Conservation (phyloP, 2,888 invertebrate species). For the Scaptodrosophila latifasciaeformis region DNA sequence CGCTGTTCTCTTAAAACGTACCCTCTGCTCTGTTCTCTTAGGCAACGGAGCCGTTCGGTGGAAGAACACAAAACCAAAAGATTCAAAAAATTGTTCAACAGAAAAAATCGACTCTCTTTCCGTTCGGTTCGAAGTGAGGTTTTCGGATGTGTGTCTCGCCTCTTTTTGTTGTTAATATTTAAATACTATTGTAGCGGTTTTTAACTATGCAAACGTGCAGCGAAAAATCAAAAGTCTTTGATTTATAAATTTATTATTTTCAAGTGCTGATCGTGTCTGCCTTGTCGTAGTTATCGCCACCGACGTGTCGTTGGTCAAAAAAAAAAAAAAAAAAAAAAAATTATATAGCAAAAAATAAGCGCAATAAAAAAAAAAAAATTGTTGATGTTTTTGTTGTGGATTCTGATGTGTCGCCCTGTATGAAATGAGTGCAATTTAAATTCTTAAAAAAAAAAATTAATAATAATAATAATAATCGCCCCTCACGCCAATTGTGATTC, state of each 20-base stretch:
- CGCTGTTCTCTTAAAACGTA: no score
- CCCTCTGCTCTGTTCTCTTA: no score
- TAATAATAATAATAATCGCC: conserved; percentile 30
- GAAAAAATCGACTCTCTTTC: conserved; percentile 62
- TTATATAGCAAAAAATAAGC: not conserved
- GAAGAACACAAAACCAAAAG: no score
- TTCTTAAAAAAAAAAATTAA: conserved; percentile 4
- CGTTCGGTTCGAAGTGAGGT: conserved; percentile 42
- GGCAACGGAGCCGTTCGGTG: no score
- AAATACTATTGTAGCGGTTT: conserved; percentile 24
- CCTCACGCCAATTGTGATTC: conserved; percentile 8
- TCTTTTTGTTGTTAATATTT: conserved; percentile 34
- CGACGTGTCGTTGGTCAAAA: no score
- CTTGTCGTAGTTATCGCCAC: no score
- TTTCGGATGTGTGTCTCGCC: conserved; percentile 12
- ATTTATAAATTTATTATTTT: no score
- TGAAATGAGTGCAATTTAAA: conserved; percentile 3
- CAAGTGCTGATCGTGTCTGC: no score
- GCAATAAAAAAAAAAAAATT: conserved; percentile 18
- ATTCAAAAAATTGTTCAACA: no score
- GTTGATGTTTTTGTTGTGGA: conserved; percentile 17
- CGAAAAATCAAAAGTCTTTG: no score
- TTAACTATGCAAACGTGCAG: conserved; percentile 35
- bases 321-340: not conserved
- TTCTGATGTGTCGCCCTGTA: no score